Evolutionary conservation across 2,888 invertebrate species (phyloP), one percentile per base, ranked within the genome.

Genomic region (Rotaria magnacalcarata): DNA sequence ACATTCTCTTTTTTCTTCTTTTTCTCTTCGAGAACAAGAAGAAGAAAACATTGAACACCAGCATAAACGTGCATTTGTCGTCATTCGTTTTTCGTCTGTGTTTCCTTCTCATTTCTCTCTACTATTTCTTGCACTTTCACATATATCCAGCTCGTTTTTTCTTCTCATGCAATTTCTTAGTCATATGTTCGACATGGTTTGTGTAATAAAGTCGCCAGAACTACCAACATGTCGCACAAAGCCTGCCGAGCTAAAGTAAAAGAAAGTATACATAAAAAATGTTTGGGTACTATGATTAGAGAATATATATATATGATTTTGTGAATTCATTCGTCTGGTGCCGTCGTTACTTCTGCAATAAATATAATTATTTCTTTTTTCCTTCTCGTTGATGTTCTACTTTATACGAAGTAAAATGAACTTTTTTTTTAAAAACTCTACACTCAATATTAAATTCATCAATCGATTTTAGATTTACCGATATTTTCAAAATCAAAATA

Each of bases 21-120:
- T 11, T 60, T 27, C 6, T 8, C n/a, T 10, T 5, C 27, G n/a
- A 60, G 54, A 52, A 52, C 14, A 54, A 19, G 54, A 54, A 19
- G 54, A 54, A 54, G 60, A 60, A 60, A 60, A 60, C 27, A 60
- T 60, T 60, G 60, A 60, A 60, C 60, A 60, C 60, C 27, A 27
- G 27, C 60, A 27, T 14, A 27, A n/a, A 14, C 27, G n/a, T 14
- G 60, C 27, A 60, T n/a, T 60, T 27, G 27, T 60, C 60, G 60
- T 60, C 60, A 27, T 60, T 60, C 60, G 60, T 60, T 27, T 60
- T n/a, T 60, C n/a, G 60, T 4, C 27, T 60, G 14, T 60, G 27
- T 27, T 60, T 27, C 60, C 60, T 60, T 60, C 60, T 60, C 60
- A 27, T 60, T 60, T n/a, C 5, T 60, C n/a, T 27, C 34, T 34